Percentiles rank a stretch among this genome's conserved stretches.
Conservation (phyloP, 2,797 vertebrate genomes). For the Sciurus vulgaris region DNA sequence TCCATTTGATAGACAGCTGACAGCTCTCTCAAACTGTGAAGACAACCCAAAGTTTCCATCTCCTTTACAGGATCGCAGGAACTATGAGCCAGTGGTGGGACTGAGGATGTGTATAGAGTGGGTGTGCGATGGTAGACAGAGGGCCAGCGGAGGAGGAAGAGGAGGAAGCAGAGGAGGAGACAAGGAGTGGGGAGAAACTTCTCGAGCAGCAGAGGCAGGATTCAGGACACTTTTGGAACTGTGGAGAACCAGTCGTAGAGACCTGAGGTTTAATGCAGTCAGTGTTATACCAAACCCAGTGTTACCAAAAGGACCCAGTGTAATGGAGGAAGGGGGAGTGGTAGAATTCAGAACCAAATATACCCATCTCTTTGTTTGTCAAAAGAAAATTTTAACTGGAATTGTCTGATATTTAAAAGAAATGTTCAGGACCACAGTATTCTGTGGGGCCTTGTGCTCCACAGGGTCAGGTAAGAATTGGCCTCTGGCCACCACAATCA, state of each 20-base stretch:
- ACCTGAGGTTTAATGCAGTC: constrained; percentile 77
- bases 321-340: constrained; percentile 73
- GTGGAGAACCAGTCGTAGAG: constrained; percentile 78
- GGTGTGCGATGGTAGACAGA: constrained; percentile 77
- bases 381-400: constrained; percentile 90
- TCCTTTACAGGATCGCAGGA: constrained; percentile 82
- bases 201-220: constrained; percentile 71
- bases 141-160: constrained; percentile 63
- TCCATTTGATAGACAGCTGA: constrained; percentile 71
- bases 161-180: constrained; percentile 32
- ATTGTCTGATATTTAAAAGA: constrained; percentile 90
- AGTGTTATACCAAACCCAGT: constrained; percentile 85
- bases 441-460: constrained; percentile 82
- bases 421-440: constrained; percentile 87
- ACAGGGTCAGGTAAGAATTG: constrained; percentile 79
- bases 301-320: constrained; percentile 79
- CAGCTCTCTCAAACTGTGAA: constrained; percentile 89
- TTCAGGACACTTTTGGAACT: constrained; percentile 73
- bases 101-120: constrained; percentile 85
- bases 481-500: constrained; percentile 74
- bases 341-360: constrained; percentile 83
- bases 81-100: constrained; percentile 86
- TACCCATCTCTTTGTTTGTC: constrained; percentile 86
- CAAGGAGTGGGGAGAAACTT: constrained; percentile 66
- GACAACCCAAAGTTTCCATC: constrained; percentile 82